These are phyloP conservation scores for Plusia festucae DNA, from an alignment of 2,888 invertebrate genomes.

Conservation along the genomic window DNA sequence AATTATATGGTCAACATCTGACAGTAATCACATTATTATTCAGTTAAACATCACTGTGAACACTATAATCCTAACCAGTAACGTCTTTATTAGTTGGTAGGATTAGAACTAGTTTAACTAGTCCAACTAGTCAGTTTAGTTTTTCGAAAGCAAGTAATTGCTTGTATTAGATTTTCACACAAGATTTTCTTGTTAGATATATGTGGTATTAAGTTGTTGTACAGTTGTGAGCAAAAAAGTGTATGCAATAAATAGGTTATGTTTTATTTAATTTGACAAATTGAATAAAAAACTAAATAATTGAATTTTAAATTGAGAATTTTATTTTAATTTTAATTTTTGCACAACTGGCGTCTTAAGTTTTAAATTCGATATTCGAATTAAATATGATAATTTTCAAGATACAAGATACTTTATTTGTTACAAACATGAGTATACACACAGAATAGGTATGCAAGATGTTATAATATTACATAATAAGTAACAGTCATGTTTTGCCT, in stretches of 20 bases:
- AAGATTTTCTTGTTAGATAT: constrained; percentile 36
- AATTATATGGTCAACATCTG: constrained; percentile 37
- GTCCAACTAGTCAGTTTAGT: constrained; percentile 33
- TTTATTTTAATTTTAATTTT: no score
- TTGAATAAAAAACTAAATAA: no score
- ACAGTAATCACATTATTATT: constrained; percentile 55
- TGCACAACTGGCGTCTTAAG: neutral
- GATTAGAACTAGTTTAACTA: constrained; percentile 17
- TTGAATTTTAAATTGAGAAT: no score
- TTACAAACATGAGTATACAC: no score
- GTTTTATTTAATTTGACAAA: neutral
- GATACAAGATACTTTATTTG: no score
- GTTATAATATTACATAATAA: no score
- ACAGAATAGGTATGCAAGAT: no score
- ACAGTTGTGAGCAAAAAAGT: neutral
- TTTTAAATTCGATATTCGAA: neutral
- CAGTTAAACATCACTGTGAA: constrained; percentile 52
- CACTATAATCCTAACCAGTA: constrained; percentile 37
- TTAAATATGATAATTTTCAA: no score
- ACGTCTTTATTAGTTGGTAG: constrained; percentile 44
- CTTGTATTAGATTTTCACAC: constrained; percentile 48
- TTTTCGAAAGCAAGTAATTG: constrained; percentile 50
- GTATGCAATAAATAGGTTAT: neutral
- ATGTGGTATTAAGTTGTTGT: constrained; percentile 37
- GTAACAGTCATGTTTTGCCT: no score